phyloP scores from a whole-genome alignment of 2,888 invertebrate species.

The Volucella inanis region DNA sequence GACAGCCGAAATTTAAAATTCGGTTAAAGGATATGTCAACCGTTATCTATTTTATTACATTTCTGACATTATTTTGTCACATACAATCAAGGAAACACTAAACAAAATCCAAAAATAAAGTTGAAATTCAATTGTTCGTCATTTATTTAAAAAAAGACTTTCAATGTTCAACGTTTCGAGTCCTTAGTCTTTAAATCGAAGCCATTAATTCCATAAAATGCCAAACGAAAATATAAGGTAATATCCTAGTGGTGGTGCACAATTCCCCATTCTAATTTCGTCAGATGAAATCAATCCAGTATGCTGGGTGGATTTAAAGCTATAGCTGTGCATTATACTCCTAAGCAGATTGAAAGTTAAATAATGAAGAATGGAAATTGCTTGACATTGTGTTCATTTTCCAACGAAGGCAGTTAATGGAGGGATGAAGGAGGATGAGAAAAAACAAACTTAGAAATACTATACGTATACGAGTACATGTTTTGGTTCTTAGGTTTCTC shows the following conservation, averaged over 20 bases:
- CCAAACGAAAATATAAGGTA: slow-evolving; percentile 5
- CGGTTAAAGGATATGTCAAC: no score
- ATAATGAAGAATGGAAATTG: slow-evolving; percentile 26
- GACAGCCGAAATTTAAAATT: no score
- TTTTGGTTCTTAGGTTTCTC: not conserved
- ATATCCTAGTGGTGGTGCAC: not conserved
- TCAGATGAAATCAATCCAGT: slow-evolving; percentile 45
- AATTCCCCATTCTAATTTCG: not conserved
- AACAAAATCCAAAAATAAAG: slow-evolving; percentile 27
- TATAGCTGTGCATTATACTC: not conserved
- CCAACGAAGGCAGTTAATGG: not conserved
- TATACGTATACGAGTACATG: not conserved
- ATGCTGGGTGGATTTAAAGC: not conserved
- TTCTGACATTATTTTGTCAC: not conserved
- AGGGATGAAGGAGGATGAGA: not conserved
- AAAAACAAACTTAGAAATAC: no score
- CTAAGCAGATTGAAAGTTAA: slow-evolving; percentile 29
- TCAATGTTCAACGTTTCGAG: not conserved
- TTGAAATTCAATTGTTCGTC: slow-evolving; percentile 27
- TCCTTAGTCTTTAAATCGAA: no score
- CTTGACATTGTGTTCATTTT: slow-evolving; percentile 16
- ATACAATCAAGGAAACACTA: not conserved
- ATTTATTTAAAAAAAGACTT: slow-evolving; percentile 32
- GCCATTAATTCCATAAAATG: slow-evolving; percentile 26
- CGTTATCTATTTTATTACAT: no score